These are phyloP conservation scores for Cryptoblepharus egeriae DNA, from an alignment of 2,797 vertebrate species.

Conservation along the genomic window DNA sequence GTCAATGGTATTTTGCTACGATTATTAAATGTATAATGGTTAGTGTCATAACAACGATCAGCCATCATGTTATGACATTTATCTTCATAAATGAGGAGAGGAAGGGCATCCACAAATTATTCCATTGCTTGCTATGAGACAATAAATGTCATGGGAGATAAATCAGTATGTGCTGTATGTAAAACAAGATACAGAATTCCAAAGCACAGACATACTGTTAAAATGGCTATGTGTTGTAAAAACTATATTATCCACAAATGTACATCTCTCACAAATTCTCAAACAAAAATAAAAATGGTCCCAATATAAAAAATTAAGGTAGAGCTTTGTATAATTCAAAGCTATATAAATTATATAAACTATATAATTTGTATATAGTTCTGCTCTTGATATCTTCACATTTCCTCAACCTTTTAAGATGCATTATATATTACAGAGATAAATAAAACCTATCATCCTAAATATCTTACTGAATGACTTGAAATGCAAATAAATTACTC, in stretches of 20 bases:
- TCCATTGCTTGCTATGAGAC: conserved; percentile 55
- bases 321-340: conserved; percentile 16
- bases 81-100: conserved; percentile 70
- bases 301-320: conserved; percentile 43
- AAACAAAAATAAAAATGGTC: conserved; percentile 56
- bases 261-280: conserved; percentile 51
- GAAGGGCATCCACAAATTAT: conserved; percentile 72
- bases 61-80: conserved; percentile 69
- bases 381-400: conserved; percentile 5
- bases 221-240: conserved; percentile 25
- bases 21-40: conserved; percentile 74
- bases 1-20: conserved; percentile 69
- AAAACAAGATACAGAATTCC: conserved; percentile 46
- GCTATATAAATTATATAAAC: too few relatives aligned
- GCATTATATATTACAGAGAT: not conserved
- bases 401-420: not conserved
- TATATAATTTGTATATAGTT: too few relatives aligned
- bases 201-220: not conserved
- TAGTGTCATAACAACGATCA: conserved; percentile 73
- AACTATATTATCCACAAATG: conserved; percentile 58
- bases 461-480: not conserved
- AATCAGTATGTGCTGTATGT: conserved; percentile 57
- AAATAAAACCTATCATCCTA: not conserved
- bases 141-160: conserved; percentile 71
- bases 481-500: not conserved